Percentiles rank a stretch among this genome's conserved stretches.
These are phyloP conservation scores for Aradophagus sp. DNA, from an alignment of 1,140 invertebrate genomes.

Conservation along the genomic window DNA sequence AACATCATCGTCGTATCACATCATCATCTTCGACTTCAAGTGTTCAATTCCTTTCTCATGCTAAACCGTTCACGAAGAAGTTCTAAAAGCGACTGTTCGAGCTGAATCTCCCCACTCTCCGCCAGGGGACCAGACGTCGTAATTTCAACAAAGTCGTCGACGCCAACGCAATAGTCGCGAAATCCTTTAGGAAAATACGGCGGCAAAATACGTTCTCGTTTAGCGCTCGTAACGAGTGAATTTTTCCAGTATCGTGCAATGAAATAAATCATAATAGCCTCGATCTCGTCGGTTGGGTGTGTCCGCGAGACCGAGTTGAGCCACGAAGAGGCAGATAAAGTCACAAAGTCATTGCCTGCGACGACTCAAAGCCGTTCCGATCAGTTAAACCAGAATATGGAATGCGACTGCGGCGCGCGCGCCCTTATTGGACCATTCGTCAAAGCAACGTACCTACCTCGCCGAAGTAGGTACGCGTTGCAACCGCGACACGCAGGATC, in stretches of 20 bases:
- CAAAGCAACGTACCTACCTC: constrained; percentile 52
- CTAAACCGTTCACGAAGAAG: too few relatives aligned
- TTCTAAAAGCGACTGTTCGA: too few relatives aligned
- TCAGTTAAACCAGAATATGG: constrained; percentile 65
- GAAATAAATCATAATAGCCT: constrained; percentile 57
- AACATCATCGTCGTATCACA: too few relatives aligned
- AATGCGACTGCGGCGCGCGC: constrained; percentile 55
- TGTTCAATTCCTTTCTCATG: too few relatives aligned
- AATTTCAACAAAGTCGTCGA: constrained; percentile 49
- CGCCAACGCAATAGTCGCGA: constrained; percentile 44
- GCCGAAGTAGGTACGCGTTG: too few relatives aligned
- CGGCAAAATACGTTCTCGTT: constrained; percentile 38
- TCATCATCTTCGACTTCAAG: too few relatives aligned
- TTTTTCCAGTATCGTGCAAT: constrained; percentile 47
- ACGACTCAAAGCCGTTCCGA: constrained; percentile 53
- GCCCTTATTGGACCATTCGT: constrained; percentile 52
- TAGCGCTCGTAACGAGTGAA: constrained; percentile 31
- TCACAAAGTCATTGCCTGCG: constrained; percentile 59
- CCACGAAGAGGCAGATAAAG: constrained; percentile 54
- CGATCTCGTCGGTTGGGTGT: constrained; percentile 42
- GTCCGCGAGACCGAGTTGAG: constrained; percentile 42
- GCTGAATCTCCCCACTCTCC: too few relatives aligned
- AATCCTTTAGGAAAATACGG: constrained; percentile 21
- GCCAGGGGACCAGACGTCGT: constrained; percentile 8
- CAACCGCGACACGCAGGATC: too few relatives aligned